These are phyloP conservation scores for Latrodectus geometricus DNA, from an alignment of 1,140 invertebrate genomes.

Conservation along the genomic window DNA sequence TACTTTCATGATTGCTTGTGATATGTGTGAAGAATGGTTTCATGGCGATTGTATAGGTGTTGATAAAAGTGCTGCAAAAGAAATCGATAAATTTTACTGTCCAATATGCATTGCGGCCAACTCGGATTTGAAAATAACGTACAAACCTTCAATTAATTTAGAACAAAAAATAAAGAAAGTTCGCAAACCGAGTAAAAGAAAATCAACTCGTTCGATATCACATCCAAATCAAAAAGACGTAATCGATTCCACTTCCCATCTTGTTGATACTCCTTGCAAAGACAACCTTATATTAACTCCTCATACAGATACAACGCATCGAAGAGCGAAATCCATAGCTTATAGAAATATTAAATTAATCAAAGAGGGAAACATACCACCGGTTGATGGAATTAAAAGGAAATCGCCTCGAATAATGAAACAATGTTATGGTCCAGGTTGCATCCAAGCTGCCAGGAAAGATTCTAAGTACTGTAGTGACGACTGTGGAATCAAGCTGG, in stretches of 20 bases:
- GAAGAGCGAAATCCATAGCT: slow-evolving; percentile 18
- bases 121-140: slow-evolving; percentile 80
- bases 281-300: slow-evolving; percentile 3
- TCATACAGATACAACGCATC: neutral
- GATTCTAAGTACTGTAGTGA: slow-evolving; percentile 97
- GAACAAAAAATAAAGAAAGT: too few relatives aligned
- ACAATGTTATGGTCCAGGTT: slow-evolving; percentile 93
- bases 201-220: too few relatives aligned
- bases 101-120: slow-evolving; percentile 76
- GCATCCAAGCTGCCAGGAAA: slow-evolving; percentile 79
- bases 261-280: too few relatives aligned
- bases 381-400: slow-evolving; percentile 18
- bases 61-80: slow-evolving; percentile 88
- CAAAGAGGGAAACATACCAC: neutral
- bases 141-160: too few relatives aligned
- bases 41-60: slow-evolving; percentile 97
- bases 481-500: slow-evolving; percentile 90
- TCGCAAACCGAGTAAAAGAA: too few relatives aligned
- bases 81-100: slow-evolving; percentile 94
- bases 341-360: slow-evolving; percentile 6
- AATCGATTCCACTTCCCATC: too few relatives aligned
- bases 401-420: slow-evolving; percentile 13
- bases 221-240: too few relatives aligned
- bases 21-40: slow-evolving; percentile 98
- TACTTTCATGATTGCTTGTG: slow-evolving; percentile 97